Base-by-base conservation (phyloP, 2,888 invertebrate genomes). In the Apamea epomidion region DNA sequence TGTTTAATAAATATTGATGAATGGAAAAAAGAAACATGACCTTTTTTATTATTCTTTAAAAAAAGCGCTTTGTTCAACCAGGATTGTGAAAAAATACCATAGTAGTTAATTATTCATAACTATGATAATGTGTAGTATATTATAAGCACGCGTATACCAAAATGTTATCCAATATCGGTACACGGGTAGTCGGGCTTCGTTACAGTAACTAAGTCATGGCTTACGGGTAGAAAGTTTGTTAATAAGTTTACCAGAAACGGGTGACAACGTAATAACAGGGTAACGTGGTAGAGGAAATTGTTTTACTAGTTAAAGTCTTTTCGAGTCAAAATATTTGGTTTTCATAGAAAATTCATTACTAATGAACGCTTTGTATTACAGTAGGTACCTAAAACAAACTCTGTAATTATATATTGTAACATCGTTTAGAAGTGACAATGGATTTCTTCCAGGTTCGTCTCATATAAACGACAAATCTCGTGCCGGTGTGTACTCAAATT, bases 251-350 rank as follows among this genome's bases (percentile, higher is more conserved):
- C 37, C 37, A 54, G 65, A 71, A 78, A 73, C 45, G 37, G 60
- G 97, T 89, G 99, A 98, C 90, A 68, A 68, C 62, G 54, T 78
- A 81, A 81, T 81, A 76, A 71, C 67, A 64, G 48, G 48, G 75
- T 78, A 70, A 70, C 68, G 60, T 67, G 64, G 48, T 74, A 37
- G 45, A 58, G 42, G 2, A 74, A 81, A 74, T 85, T 76, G 64
- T 76, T 71, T 70, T 62, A 51, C 32, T 62, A 18, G 51, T 32
- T 60, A 71, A 70, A 70, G 6, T 16, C 18, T 54, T 65, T 82
- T 71, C 67, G 37, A 54, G 21, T 1, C 10, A 62, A 68, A 73
- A n/a, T n/a, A 29, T 37, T 10, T 62, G 6, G 62, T 21, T 60
- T 72, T 65, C 42, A 6, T 5, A 51, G 64, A 12, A 58, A 54